Percentiles rank a stretch among this genome's conserved stretches.
These are phyloP conservation scores for Monomorium pharaonis DNA, from an alignment of 1,140 invertebrate species.

Conservation along the genomic window DNA sequence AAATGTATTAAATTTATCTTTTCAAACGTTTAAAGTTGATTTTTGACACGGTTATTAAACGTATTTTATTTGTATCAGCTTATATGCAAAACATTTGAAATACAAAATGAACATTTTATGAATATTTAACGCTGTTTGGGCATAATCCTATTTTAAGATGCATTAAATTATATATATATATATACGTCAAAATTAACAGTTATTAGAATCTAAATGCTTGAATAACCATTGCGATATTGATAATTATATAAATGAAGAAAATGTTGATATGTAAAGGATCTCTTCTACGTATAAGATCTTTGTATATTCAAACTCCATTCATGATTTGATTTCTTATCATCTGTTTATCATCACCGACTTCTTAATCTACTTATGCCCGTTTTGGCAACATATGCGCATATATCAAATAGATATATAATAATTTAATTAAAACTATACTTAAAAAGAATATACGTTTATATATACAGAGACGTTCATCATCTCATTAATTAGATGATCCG, in stretches of 20 bases:
- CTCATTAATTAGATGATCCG: neutral
- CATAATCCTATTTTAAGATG: neutral
- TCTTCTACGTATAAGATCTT: neutral
- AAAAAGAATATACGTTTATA: neutral
- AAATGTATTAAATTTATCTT: too few relatives aligned
- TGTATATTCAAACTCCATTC: neutral
- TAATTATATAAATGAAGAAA: neutral
- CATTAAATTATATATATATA: neutral
- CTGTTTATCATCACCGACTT: neutral
- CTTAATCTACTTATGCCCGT: conserved; percentile 26
- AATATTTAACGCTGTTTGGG: too few relatives aligned
- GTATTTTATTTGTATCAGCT: too few relatives aligned
- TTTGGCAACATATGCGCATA: neutral
- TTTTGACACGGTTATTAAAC: too few relatives aligned
- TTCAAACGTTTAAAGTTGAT: too few relatives aligned
- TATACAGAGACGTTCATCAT: neutral
- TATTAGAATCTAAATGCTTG: neutral
- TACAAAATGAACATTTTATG: too few relatives aligned
- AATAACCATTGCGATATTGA: conserved; percentile 23
- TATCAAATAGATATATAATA: conserved; percentile 32
- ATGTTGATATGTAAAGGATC: neutral
- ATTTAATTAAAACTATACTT: conserved; percentile 37
- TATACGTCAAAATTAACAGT: conserved; percentile 4
- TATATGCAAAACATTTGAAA: too few relatives aligned
- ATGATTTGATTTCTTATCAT: conserved; percentile 17